Base-by-base conservation (phyloP, 2,888 invertebrate genomes). In the Craniophora ligustri region DNA sequence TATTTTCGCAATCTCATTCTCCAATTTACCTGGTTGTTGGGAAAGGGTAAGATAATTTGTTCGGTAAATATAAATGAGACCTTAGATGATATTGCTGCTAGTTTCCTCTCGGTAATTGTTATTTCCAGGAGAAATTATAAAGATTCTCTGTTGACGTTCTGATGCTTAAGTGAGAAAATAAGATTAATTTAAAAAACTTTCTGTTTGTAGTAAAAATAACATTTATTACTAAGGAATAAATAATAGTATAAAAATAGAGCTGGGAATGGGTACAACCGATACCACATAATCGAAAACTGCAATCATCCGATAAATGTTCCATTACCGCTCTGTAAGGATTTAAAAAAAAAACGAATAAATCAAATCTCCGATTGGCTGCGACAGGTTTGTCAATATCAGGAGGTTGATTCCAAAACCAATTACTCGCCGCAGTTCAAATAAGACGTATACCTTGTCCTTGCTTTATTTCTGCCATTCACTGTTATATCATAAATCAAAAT, bases 341-440 rank as follows among this genome's bases (percentile, higher is more conserved):
- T 39, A 46, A 63, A 67, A 23, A 42, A 46, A 63, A 67, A 71
- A 58, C 58, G 66, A 79, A 82, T 84, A 81, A 83, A 84, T 85
- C 83, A 79, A 75, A 78, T 64, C 65, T 55, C 31, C 61, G 67
- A 61, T 64, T 78, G 80, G 61, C 56, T 46, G 57, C 76, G 85
- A 81, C 85, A 76, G 77, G 64, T 69, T 76, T 79, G 81, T 83
- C 84, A 81, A 82, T 81, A 82, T 45, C 50, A 50, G 61, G 64
- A 56, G 74, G 63, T 74, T 78, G 73, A 72, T 72, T 75, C 78
- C 73, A 67, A 79, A 84, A 82, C 81, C 86, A 86, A 85, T 86
- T 86, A 85, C 82, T 35, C 13, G 54, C 32, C 69, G 56, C 50
- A 58, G 59, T 75, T 76, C 79, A 78, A 82, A 78, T 78, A 81